Evolutionary conservation across 2,888 invertebrate genomes (phyloP), one percentile per base, ranked within the genome.

Genomic region (Nomada flava): DNA sequence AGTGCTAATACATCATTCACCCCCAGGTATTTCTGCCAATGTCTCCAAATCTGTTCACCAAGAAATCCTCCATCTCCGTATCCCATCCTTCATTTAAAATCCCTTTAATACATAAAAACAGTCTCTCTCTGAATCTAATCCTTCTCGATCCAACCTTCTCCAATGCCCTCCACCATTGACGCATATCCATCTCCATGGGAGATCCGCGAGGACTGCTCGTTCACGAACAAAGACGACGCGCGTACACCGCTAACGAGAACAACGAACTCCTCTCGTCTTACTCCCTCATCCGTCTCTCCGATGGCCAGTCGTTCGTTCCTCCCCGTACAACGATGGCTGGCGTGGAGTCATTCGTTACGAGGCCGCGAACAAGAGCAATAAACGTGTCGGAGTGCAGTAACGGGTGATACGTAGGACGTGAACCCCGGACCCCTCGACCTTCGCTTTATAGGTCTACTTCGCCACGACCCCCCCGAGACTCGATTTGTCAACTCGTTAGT

Each of bases 401-500:
- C 92, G 91, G 88, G 87, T 90, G 90, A 91, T 91, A 90, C 89
- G 90, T 91, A 88, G 88, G 86, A 87, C 88, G 89, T 89, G 87
- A 79, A 81, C 83, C 84, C 84, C 82, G 86, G 86, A 79, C 85
- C 86, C 86, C 88, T 90, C 92, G 91, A 92, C 90, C 91, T 93
- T 92, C 90, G 90, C 90, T 93, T 92, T 93, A 93, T 93, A 92
- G 92, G 91, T 92, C 91, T 92, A 90, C 90, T 91, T 90, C 86
- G 91, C 90, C 91, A 93, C 92, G 92, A 92, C 91, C 92, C 93
- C 92, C 93, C 88, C 87, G 93, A 92, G 93, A 93, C 92, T 89
- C 92, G 93, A 93, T 93, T 93, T 93, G 93, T 93, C 93, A 93
- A 93, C 93, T 93, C 93, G 93, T 93, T 93, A 93, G 93, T 92